Evolutionary conservation across 2,113 vertebrate genomes (phyloP).

Genomic region (Pachyramphus minor): DNA sequence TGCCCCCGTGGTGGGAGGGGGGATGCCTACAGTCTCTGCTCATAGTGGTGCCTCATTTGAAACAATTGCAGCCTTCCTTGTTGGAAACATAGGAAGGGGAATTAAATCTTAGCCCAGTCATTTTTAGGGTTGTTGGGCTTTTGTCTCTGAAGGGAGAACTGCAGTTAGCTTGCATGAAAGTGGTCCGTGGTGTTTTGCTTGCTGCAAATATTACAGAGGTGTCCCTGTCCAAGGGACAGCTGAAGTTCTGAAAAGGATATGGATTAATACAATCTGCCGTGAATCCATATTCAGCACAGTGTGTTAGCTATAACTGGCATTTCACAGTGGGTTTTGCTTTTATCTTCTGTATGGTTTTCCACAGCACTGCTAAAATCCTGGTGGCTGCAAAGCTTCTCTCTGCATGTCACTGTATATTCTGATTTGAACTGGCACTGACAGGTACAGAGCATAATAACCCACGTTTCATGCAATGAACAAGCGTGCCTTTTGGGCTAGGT

Average conservation of each 20-base stretch:
- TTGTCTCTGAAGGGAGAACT: not conserved
- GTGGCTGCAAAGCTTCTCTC: not conserved
- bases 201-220: not conserved
- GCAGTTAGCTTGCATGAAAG: not conserved
- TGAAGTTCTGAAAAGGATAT: not conserved
- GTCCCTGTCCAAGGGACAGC: not conserved
- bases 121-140: not conserved
- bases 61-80: not conserved
- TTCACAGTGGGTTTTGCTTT: not conserved
- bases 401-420: not conserved
- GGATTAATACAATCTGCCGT: not conserved
- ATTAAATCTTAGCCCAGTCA: not conserved
- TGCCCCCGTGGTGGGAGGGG: not conserved
- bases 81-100: not conserved
- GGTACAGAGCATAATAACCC: slow-evolving; percentile 12
- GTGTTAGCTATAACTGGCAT: not conserved
- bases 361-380: not conserved
- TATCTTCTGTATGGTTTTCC: not conserved
- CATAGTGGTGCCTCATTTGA: fast-evolving
- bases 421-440: slow-evolving; percentile 43
- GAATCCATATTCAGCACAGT: not conserved
- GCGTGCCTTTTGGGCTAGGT: slow-evolving; percentile 56
- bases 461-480: slow-evolving; percentile 40
- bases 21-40: not conserved
- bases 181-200: not conserved